Conservation (phyloP, 2,888 invertebrate genomes). For the Dysmachus trigonus region DNA sequence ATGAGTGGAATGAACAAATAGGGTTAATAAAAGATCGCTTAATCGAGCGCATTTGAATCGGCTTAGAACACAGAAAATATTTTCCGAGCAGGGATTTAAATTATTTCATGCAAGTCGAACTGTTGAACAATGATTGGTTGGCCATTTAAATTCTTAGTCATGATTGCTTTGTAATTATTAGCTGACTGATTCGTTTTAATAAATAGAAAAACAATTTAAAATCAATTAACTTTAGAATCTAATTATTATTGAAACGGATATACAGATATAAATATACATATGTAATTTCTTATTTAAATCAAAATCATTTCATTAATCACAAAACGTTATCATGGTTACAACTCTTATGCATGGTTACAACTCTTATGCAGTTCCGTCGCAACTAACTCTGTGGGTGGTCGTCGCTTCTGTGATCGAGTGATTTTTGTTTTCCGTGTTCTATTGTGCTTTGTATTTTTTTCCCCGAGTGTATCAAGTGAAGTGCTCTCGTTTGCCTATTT, state of each 20-base stretch:
- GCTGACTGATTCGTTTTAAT: neutral
- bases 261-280: too few species aligned
- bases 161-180: neutral
- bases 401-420: too few species aligned
- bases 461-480: too few species aligned
- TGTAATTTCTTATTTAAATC: neutral
- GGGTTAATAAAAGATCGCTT: neutral
- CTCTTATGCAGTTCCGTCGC: too few species aligned
- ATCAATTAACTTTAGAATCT: neutral
- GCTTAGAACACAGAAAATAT: neutral
- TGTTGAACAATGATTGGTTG: neutral
- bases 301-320: neutral
- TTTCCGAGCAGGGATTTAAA: neutral
- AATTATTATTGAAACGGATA: neutral
- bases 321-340: neutral
- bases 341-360: too few species aligned
- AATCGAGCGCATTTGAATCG: neutral
- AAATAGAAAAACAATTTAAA: neutral
- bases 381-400: too few species aligned
- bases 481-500: too few species aligned
- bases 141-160: neutral
- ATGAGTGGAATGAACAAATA: neutral
- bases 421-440: too few species aligned
- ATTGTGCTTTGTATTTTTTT: too few species aligned
- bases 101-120: neutral